A percentile compares a stretch with the other conserved stretches of the same genome.
Evolutionary conservation across 2,888 invertebrate species (phyloP).

Genomic region (Pseudoips prasinana): DNA sequence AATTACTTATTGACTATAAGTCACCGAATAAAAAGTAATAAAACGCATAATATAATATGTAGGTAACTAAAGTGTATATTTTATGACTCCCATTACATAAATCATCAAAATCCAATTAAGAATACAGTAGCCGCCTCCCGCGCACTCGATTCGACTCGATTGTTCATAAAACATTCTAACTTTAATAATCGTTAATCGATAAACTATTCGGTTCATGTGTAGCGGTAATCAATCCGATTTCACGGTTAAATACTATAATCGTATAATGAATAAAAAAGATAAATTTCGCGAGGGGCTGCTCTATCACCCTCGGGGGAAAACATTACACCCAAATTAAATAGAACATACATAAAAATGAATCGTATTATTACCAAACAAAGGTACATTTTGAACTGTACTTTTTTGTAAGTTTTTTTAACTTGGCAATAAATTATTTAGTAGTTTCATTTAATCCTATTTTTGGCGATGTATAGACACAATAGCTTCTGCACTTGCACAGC

Average conservation of each 20-base stretch:
- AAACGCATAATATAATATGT: no score
- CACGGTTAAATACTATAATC: slow-evolving; percentile 61
- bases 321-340: slow-evolving; percentile 38
- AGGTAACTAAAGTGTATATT: neutral
- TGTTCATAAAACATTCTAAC: slow-evolving; percentile 44
- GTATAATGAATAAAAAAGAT: slow-evolving; percentile 66
- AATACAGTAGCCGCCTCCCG: slow-evolving; percentile 57
- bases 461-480: slow-evolving; percentile 49
- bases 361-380: slow-evolving; percentile 22
- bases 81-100: slow-evolving; percentile 20
- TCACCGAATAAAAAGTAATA: no score
- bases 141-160: slow-evolving; percentile 58
- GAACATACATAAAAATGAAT: slow-evolving; percentile 10
- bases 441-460: slow-evolving; percentile 58
- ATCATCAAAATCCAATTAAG: slow-evolving; percentile 40
- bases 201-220: slow-evolving; percentile 53
- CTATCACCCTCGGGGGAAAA: slow-evolving; percentile 25
- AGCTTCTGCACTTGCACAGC: slow-evolving; percentile 68
- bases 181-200: slow-evolving; percentile 49
- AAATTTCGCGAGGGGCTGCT: slow-evolving; percentile 48
- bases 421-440: slow-evolving; percentile 40
- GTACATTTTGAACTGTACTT: slow-evolving; percentile 1
- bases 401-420: slow-evolving; percentile 13
- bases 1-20: no score
- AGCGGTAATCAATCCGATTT: slow-evolving; percentile 69